Base-by-base conservation (phyloP, 2,113 vertebrate species). In the Gracilinanus agilis region DNA sequence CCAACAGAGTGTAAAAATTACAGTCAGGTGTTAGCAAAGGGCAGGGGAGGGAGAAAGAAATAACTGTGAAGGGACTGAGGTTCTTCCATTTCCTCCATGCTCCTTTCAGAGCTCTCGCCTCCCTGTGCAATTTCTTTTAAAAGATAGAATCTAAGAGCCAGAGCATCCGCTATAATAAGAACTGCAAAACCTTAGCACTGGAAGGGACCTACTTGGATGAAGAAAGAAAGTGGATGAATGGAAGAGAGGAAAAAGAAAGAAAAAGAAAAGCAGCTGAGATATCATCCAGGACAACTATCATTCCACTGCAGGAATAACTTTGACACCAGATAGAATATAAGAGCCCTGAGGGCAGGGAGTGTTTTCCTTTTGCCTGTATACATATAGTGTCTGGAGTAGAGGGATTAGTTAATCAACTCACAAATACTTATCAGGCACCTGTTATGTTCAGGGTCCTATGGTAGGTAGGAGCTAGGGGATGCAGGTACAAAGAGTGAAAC, bases 1-100 rank as follows among this genome's bases (percentile, higher is more conserved):
- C 54, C 40, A 90, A 89, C 88, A 56, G 24, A 53, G 55, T 61
- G 53, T 94, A 91, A 91, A 53, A 55, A 53, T 25, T 90, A 54
- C 54, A 54, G 25, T 90, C 25, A 56, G n/a, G 24, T 89, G 53
- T 96, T 44, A 92, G 61, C 88, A 10, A 34, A 0, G 27, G 89
- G 88, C n/a, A 25, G 0, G 2, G 24, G n/a, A 58, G 88, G 54
- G 93, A 89, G n/a, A n/a, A 0, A n/a, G n/a, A 83, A 83, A 83
- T 83, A 83, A 83, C 67, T 40, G n/a, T 40, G n/a, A 83, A 83
- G n/a, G n/a, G 19, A 7, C 13, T 75, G n/a, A 75, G 67, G 13
- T n/a, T 40, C 19, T 83, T 83, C 67, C 40, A 40, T 83, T 83
- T 19, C 67, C 19, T 2, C n/a, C 67, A 83, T 19, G 40, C 6